phyloP scores from a whole-genome alignment of 1,140 invertebrate genomes.

The Halictus rubicundus region DNA sequence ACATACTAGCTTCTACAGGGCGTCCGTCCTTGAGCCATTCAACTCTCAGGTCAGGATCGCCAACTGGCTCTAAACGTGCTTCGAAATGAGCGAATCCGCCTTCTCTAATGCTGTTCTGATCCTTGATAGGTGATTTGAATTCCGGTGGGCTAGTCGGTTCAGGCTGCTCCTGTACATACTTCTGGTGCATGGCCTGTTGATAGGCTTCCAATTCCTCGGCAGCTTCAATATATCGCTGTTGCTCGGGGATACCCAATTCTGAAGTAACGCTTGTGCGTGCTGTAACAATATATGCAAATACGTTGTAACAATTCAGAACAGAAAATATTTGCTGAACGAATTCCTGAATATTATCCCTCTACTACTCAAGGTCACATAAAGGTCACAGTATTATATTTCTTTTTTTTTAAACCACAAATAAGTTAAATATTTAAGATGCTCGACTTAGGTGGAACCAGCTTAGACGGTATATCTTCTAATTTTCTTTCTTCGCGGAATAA shows the following conservation, averaged over 20 bases:
- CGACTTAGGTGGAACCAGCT: no score
- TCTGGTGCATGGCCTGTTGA: slow-evolving; percentile 88
- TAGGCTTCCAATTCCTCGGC: slow-evolving; percentile 96
- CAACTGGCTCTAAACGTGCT: slow-evolving; percentile 95
- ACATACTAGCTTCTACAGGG: slow-evolving; percentile 91
- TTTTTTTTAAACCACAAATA: no score
- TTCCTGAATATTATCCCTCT: no score
- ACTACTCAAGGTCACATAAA: no score
- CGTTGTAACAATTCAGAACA: no score
- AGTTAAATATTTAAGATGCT: no score
- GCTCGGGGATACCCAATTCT: slow-evolving; percentile 94
- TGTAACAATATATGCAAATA: slow-evolving; percentile 49
- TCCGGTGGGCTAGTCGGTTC: slow-evolving; percentile 91
- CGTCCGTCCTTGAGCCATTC: slow-evolving; percentile 98
- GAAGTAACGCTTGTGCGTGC: slow-evolving; percentile 89
- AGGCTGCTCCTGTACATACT: slow-evolving; percentile 88
- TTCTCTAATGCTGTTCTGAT: slow-evolving; percentile 93
- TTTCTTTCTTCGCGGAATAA: no score
- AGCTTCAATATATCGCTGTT: slow-evolving; percentile 95
- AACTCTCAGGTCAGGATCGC: slow-evolving; percentile 94
- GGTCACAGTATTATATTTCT: no score
- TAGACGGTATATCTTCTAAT: no score
- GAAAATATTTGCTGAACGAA: no score
- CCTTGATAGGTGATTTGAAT: slow-evolving; percentile 96
- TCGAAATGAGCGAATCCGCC: slow-evolving; percentile 98